Percentiles rank a stretch among this genome's conserved stretches.
These are phyloP conservation scores for Protosalanx chinensis DNA, from an alignment of 2,797 vertebrate species.

Conservation along the genomic window DNA sequence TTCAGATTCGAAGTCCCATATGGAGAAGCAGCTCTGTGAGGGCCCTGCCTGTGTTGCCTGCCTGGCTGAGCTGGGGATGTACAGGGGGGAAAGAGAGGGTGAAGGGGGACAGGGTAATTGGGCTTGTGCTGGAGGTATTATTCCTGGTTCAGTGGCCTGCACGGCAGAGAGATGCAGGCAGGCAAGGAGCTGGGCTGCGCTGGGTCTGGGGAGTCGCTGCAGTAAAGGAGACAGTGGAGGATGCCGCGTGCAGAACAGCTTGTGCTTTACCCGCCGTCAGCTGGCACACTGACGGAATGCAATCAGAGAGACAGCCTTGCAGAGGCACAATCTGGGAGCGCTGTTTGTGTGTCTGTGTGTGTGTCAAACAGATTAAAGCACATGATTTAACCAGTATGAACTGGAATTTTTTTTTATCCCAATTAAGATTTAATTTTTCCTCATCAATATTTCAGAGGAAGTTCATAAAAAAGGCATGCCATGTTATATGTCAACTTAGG, in stretches of 20 bases:
- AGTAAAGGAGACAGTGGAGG: conserved; percentile 29
- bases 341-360: background rate
- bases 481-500: background rate
- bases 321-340: conserved; percentile 9
- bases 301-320: conserved; percentile 32
- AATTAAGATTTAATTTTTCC: no score
- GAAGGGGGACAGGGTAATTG: background rate
- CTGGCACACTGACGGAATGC: conserved; percentile 55
- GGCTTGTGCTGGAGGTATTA: conserved; percentile 59
- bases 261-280: conserved; percentile 15
- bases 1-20: no score
- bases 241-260: conserved; percentile 48
- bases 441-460: no score
- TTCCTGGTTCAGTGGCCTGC: conserved; percentile 59
- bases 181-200: conserved; percentile 62
- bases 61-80: conserved; percentile 42
- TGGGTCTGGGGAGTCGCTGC: conserved; percentile 41
- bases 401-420: background rate
- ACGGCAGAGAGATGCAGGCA: conserved; percentile 60
- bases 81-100: conserved; percentile 14
- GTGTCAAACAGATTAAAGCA: background rate
- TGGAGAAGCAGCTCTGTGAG: conserved; percentile 1
- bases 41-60: conserved; percentile 33
- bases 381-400: background rate
- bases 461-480: no score